Conservation (phyloP, 2,888 invertebrate species). For the Troides aeacus region DNA sequence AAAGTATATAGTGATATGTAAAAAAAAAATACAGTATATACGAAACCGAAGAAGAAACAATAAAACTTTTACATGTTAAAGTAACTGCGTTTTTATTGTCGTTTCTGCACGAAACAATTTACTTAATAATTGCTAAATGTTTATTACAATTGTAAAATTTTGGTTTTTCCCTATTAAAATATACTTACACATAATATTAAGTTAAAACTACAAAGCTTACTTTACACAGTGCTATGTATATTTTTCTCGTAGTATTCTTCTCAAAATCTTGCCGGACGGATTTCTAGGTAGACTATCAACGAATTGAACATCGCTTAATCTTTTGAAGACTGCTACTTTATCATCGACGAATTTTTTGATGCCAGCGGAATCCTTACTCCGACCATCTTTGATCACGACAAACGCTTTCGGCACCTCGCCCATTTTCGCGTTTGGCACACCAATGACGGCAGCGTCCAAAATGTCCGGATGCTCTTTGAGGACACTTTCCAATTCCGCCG, state of each 20-base stretch:
- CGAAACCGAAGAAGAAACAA: no score
- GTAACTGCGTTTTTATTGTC: no score
- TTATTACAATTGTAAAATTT: no score
- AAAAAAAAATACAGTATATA: no score
- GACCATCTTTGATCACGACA: constrained; percentile 78
- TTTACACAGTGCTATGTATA: background rate
- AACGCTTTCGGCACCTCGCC: constrained; percentile 90
- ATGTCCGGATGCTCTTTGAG: constrained; percentile 86
- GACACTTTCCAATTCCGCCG: constrained; percentile 90
- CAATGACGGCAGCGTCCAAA: constrained; percentile 89
- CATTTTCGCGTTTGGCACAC: constrained; percentile 81
- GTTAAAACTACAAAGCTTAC: no score
- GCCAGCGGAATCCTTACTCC: constrained; percentile 70
- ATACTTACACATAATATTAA: no score
- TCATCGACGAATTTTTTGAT: constrained; percentile 81
- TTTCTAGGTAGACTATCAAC: constrained; percentile 85
- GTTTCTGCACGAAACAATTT: no score
- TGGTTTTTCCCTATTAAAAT: no score
- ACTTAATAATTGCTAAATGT: no score
- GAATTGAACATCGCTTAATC: constrained; percentile 82
- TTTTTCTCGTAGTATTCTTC: constrained; percentile 75
- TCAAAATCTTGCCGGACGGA: constrained; percentile 86
- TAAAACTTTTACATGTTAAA: no score
- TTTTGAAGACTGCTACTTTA: constrained; percentile 87
- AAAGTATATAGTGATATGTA: no score